Percentiles rank a stretch among this genome's conserved stretches.
phyloP scores from a whole-genome alignment of 2,797 vertebrate species.

The Merluccius polli region DNA sequence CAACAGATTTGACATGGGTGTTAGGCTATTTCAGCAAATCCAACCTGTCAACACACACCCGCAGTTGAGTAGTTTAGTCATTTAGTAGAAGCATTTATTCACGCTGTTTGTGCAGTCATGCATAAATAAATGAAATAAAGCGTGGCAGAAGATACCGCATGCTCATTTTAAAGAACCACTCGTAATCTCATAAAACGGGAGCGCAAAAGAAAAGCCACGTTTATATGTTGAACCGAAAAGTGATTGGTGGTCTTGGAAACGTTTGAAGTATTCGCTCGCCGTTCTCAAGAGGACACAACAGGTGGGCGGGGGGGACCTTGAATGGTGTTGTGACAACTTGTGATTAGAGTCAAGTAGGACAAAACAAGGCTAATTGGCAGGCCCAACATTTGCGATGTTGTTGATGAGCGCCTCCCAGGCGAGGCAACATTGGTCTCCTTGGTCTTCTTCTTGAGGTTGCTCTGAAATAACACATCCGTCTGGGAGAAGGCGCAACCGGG shows the following conservation, averaged over 20 bases:
- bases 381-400: constrained; percentile 20
- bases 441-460: neutral
- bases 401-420: neutral
- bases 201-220: neutral
- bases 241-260: neutral
- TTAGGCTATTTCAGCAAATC: neutral
- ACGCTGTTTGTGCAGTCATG: neutral
- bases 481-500: neutral
- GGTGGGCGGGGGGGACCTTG: constrained; percentile 21
- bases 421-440: neutral
- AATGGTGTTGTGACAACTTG: constrained; percentile 42
- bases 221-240: neutral
- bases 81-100: neutral
- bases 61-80: neutral
- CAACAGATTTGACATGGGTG: too few species aligned
- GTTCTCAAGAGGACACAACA: neutral
- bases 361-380: constrained; percentile 31
- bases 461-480: neutral
- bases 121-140: neutral
- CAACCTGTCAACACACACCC: neutral
- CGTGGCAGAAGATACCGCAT: neutral
- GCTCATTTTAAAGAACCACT: neutral
- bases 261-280: neutral
- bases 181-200: neutral
- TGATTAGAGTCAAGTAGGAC: constrained; percentile 42